Evolutionary conservation across 2,113 vertebrate species (phyloP), one percentile per base, ranked within the genome.

Genomic region (Barbus barbus): DNA sequence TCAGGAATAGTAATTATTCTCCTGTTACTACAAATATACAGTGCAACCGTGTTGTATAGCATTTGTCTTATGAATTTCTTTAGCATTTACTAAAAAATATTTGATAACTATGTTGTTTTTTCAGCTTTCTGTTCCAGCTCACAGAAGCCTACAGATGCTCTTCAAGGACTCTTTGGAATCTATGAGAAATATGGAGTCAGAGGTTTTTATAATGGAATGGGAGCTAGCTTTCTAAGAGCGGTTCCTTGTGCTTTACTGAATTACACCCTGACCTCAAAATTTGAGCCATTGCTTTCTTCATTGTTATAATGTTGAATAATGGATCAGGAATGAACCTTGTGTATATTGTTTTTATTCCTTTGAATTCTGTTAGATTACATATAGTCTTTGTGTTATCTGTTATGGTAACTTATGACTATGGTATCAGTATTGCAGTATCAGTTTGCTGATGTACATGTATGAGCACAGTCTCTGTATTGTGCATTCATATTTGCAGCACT

Each of bases 181-280:
- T 95, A 94, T 85, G 84, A 92, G 13, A 90, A 86, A 86, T 36
- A 78, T 53, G 94, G 94, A 84, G 53, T 94, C 33, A 86, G 87
- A 85, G 94, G 93, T 51, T 93, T 92, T 87, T 95, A 93, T 88
- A 93, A 87, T 4, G 93, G 93, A 20, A 92, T 95, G 93, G 94
- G 92, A 48, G 91, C 93, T 41, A 95, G 93, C 82, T 95, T 94
- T 12, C 78, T 93, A 65, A 88, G 93, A 65, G 93, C 93, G 2
- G 77, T 94, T 63, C 94, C 94, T 1, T 94, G 94, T 80, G 92
- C 91, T 33, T 83, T 93, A 81, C 90, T 95, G 12, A 95, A 95
- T 88, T 93, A 92, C 83, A 93, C 90, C 56, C 88, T 95, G 76
- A 92, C 90, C 36, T 91, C 88, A 73, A 91, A 86, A 81, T 89